Base-by-base conservation (phyloP, 2,113 vertebrate species). In the Mesembrinibis cayennensis region DNA sequence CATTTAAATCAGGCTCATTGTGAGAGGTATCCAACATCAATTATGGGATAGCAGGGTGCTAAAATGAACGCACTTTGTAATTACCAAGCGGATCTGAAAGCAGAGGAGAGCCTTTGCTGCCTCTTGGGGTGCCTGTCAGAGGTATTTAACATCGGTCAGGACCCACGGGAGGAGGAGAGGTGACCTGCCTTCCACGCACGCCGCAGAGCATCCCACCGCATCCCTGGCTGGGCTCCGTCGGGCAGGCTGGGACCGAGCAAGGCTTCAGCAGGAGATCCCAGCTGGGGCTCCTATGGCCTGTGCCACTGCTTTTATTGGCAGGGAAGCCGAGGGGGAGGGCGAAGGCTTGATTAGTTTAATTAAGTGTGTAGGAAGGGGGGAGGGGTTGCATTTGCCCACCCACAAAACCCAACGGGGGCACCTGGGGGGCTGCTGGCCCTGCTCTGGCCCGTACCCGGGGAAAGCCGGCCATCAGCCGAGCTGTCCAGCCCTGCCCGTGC, bases 1-100 rank as follows among this genome's bases (percentile, higher is more conserved):
- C 89, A 89, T 77, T 63, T 88, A 97, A 97, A 97, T 96, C 92
- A 94, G 79, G 77, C 91, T 89, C 83, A 73, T 93, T 91, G 92
- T 85, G 88, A 93, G 93, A 96, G 94, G 86, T 67, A 90, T 65
- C 91, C 89, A 61, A 71, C 94, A 91, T 65, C 67, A 89, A 82
- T 82, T 87, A 95, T 29, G 78, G 86, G 87, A 87, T 95, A 96
- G 95, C 93, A 93, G 90, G 95, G 92, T 95, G 90, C 85, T 79
- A 90, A 90, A 94, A 83, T 11, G 91, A 96, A 96, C 16, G 56
- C 78, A 7, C 96, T 95, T 92, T 16, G 88, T 85, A 95, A 93
- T 89, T 93, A 95, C 84, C 53, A 23, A 94, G 91, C 53, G 58
- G 55, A 67, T 83, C 84, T 58, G 52, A n/a, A 72, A 66, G 47